Conservation (phyloP, 2,888 invertebrate genomes). For the Scaptomyza parva region DNA sequence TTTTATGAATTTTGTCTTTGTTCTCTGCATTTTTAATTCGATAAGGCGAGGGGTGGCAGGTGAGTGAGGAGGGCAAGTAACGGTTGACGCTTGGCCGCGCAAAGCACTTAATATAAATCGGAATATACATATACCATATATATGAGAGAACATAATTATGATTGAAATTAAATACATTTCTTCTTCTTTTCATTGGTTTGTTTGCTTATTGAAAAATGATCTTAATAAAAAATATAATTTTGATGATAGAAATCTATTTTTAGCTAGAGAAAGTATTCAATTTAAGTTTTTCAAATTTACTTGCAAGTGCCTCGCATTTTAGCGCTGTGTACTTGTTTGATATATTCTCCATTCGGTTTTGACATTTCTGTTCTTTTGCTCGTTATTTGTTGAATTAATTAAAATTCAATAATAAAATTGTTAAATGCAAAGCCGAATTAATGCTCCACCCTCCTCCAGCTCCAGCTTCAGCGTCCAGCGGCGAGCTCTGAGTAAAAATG, state of each 20-base stretch:
- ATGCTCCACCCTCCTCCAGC: conserved; percentile 26
- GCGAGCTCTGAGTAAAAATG: conserved; percentile 45
- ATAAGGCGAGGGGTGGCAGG: conserved; percentile 31
- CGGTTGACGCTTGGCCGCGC: conserved; percentile 5
- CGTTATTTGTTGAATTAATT: conserved; percentile 72
- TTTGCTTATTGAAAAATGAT: no score
- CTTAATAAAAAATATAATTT: no score
- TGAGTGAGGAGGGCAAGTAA: conserved; percentile 5
- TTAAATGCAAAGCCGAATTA: conserved; percentile 65
- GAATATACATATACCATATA: no score
- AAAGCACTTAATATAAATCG: conserved; percentile 10
- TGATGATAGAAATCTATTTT: no score
- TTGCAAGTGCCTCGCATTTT: no score
- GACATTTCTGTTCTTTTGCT: conserved; percentile 18
- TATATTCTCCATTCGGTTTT: conserved; percentile 43
- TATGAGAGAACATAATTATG: background rate
- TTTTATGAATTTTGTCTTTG: conserved; percentile 35
- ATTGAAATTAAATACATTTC: no score
- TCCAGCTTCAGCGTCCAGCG: no score
- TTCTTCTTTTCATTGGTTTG: no score
- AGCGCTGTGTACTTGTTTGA: no score
- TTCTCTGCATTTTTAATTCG: conserved; percentile 4
- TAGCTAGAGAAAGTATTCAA: no score
- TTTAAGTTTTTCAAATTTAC: no score
- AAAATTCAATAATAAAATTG: conserved; percentile 76